Percentiles rank a stretch among this genome's conserved stretches.
Evolutionary conservation across 2,797 vertebrate genomes (phyloP).

Genomic region (Podarcis siculus): DNA sequence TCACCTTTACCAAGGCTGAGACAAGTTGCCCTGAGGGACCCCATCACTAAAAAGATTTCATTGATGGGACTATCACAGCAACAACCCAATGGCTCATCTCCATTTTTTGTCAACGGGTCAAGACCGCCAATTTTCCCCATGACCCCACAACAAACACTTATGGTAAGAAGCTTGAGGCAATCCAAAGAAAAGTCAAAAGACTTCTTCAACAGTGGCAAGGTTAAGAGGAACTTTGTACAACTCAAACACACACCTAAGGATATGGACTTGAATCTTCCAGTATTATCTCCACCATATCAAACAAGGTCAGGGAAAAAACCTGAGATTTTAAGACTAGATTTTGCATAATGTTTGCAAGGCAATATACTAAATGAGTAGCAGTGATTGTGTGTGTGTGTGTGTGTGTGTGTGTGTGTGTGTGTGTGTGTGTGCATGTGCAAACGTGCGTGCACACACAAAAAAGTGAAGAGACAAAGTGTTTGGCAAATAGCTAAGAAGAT

Average conservation of each 20-base stretch:
- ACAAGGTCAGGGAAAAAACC: slow-evolving; percentile 77
- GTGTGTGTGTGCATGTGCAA: no score
- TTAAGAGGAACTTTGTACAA: slow-evolving; percentile 81
- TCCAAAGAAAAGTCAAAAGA: slow-evolving; percentile 77
- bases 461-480: background rate
- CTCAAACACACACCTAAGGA: slow-evolving; percentile 73
- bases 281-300: slow-evolving; percentile 78
- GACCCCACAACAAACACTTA: slow-evolving; percentile 77
- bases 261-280: slow-evolving; percentile 81
- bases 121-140: slow-evolving; percentile 76
- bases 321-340: slow-evolving; percentile 80
- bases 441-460: no score
- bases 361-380: background rate
- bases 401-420: no score
- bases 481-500: background rate
- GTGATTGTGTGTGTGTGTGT: background rate
- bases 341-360: slow-evolving; percentile 49
- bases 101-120: slow-evolving; percentile 75
- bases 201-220: slow-evolving; percentile 63
- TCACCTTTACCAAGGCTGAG: slow-evolving; percentile 77
- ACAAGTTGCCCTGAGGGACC: slow-evolving; percentile 74
- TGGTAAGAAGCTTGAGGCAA: slow-evolving; percentile 78
- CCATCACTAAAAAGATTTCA: slow-evolving; percentile 76
- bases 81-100: slow-evolving; percentile 59
- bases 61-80: slow-evolving; percentile 76